phyloP scores from a whole-genome alignment of 2,888 invertebrate species.

The Timema cristinae region DNA sequence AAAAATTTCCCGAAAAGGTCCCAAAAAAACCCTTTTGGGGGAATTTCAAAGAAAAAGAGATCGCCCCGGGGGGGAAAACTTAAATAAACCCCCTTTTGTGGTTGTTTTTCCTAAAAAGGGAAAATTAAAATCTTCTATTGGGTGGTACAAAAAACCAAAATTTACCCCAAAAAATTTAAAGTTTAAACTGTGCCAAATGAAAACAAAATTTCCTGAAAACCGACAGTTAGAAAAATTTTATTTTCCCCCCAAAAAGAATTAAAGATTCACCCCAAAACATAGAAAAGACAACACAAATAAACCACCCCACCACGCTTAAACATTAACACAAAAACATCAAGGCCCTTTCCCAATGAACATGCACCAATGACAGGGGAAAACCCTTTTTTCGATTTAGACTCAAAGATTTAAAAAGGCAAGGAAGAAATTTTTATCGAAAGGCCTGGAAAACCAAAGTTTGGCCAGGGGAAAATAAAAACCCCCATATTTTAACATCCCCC shows the following conservation, averaged over 20 bases:
- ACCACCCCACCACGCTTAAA: background rate
- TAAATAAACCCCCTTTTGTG: slow-evolving; percentile 24
- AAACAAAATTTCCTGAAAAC: background rate
- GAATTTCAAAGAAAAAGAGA: background rate
- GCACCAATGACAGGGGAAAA: slow-evolving; percentile 4
- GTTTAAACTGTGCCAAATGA: background rate
- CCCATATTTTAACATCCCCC: slow-evolving; percentile 18
- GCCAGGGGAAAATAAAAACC: slow-evolving; percentile 29
- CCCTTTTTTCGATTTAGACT: slow-evolving; percentile 44
- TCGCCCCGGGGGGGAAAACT: slow-evolving; percentile 20
- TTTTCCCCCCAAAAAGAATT: slow-evolving; percentile 5
- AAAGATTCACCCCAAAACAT: background rate
- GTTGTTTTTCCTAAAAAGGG: slow-evolving; percentile 28
- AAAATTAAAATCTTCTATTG: slow-evolving; percentile 44
- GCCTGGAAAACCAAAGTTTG: slow-evolving; percentile 37
- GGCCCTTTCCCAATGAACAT: slow-evolving; percentile 11
- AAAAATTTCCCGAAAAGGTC: slow-evolving; percentile 45
- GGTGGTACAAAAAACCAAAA: slow-evolving; percentile 41
- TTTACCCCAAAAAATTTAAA: slow-evolving; percentile 39
- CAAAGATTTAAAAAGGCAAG: slow-evolving; percentile 62
- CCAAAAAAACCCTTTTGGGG: slow-evolving; percentile 22
- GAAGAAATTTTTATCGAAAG: slow-evolving; percentile 64
- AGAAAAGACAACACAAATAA: background rate
- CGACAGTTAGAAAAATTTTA: background rate
- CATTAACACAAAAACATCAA: background rate